Evolutionary conservation across 2,797 vertebrate genomes (phyloP), one percentile per base, ranked within the genome.

Genomic region (Melanotaenia boesemani): DNA sequence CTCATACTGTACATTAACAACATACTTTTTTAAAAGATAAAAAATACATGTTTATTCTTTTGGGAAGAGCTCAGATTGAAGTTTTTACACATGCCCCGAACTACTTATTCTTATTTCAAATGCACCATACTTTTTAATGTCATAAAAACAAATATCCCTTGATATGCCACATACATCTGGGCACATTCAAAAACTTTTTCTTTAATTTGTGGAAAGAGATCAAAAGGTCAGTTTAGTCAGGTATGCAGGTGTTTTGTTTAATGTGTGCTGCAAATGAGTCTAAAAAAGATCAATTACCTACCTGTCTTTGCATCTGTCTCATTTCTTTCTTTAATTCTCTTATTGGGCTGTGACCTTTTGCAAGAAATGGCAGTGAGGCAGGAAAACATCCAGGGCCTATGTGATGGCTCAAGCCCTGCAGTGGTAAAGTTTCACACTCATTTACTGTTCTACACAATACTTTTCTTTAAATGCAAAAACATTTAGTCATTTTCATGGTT

Each of bases 331-430:
- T 28, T 67, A 61, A 58, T 54, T 68, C 18, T 66, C 55, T 83
- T 36, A 58, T 84, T 50, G 77, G 52, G 34, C 56, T 41, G 0
- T 89, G 65, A 79, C 79, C 80, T 87, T 84, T 65, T 79, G 13
- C 41, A 18, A 69, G 9, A 74, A 41, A 57, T 44, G 32, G 54
- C 11, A 20, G 2, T 9, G 32, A 52, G 32, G 28, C 46, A 59
- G 24, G 30, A 22, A 62, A 72, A 20, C 10, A 3, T 26, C 30
- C 11, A 41, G 5, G 1, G n/a, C 16, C 32, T 20, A 20, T 15
- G 41, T 44, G 16, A 44, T 44, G 41, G 41, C 41, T 44, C 41
- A 44, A 44, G 15, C 15, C 15, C 41, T 15, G 16, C 41, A 44
- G 3, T 44, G 39, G 13, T 15, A 44, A 44, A 16, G 39, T 15